These are phyloP conservation scores for Ianthella basta DNA, from an alignment of 37 sponge, comb jelly and placozoan genomes.

Conservation along the genomic window DNA sequence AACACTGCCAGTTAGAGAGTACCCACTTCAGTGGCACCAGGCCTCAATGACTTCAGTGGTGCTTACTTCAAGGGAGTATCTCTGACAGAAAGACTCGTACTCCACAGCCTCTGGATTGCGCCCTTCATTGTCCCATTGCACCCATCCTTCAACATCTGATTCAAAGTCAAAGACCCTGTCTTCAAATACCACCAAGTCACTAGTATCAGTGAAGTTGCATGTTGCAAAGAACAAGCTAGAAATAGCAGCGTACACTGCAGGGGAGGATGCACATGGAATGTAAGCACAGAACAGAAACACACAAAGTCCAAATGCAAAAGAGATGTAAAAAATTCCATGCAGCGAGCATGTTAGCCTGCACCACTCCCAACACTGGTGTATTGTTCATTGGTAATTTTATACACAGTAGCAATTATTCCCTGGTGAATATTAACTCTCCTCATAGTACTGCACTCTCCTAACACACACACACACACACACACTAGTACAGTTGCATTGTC, in stretches of 20 bases:
- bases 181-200: not conserved
- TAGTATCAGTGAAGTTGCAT: not conserved
- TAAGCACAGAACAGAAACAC: not conserved
- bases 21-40: no score
- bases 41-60: no score
- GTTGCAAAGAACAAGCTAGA: not conserved
- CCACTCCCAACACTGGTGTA: no score
- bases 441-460: no score
- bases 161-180: slow-evolving; percentile 8
- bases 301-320: no score
- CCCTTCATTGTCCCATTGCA: not conserved
- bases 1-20: no score
- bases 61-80: not conserved
- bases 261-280: not conserved
- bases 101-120: not conserved
- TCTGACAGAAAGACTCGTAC: not conserved
- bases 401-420: no score
- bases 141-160: not conserved
- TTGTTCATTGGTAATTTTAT: no score
- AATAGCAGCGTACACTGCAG: not conserved
- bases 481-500: not conserved
- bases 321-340: no score
- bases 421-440: no score
- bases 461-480: no score
- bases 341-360: no score